Evolutionary conservation across 2,113 vertebrate species (phyloP).

Genomic region (Nothocercus julius): DNA sequence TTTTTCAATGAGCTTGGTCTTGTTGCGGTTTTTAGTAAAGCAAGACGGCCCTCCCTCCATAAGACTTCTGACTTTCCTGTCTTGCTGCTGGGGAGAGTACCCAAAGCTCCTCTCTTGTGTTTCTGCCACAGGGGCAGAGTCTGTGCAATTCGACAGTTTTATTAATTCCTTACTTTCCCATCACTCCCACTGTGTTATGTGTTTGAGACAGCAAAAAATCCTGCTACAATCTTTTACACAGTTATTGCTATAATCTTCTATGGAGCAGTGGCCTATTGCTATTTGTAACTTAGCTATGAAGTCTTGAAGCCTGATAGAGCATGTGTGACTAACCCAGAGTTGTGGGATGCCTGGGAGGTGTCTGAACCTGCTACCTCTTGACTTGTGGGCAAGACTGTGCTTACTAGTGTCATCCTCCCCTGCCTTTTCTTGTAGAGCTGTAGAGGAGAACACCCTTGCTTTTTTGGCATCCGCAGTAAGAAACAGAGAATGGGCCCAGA

Average conservation of each 20-base stretch:
- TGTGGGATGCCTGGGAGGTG: background rate
- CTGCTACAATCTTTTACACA: background rate
- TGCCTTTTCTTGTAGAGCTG: background rate
- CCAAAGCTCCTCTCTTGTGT: too few species aligned
- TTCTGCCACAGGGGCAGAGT: too few species aligned
- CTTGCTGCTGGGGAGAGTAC: too few species aligned
- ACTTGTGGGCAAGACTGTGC: background rate
- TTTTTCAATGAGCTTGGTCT: too few species aligned
- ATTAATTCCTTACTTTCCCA: too few species aligned
- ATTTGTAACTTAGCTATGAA: background rate
- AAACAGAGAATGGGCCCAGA: background rate
- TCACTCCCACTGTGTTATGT: background rate
- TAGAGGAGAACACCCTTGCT: background rate
- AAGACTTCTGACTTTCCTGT: too few species aligned
- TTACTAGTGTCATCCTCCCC: background rate
- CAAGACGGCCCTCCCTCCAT: too few species aligned
- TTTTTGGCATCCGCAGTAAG: background rate
- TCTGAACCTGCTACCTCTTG: background rate
- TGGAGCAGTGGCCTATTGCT: background rate
- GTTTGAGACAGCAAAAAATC: too few species aligned
- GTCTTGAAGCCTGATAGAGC: background rate
- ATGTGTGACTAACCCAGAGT: background rate
- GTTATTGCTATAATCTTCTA: background rate
- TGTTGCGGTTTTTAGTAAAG: too few species aligned
- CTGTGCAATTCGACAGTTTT: too few species aligned